phyloP scores from a whole-genome alignment of 1,140 invertebrate genomes.

The Cotesia vestalis region DNA sequence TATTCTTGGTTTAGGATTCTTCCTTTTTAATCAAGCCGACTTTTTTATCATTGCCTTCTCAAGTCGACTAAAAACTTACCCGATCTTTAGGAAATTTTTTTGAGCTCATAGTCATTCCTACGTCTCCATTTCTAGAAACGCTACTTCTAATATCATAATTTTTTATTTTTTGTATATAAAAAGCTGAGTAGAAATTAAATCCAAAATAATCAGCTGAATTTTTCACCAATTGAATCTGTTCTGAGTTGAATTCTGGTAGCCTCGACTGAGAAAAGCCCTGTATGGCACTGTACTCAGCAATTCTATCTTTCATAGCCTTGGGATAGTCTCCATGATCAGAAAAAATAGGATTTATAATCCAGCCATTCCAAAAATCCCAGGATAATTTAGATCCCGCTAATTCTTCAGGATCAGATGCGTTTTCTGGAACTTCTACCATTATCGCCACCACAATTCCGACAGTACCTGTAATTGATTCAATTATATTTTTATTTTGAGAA shows the following conservation, averaged over 20 bases:
- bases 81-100: too few relatives aligned
- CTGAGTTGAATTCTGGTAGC: constrained; percentile 64
- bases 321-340: constrained; percentile 68
- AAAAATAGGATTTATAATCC: constrained; percentile 66
- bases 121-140: constrained; percentile 26
- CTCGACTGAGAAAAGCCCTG: constrained; percentile 63
- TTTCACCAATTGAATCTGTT: constrained; percentile 63
- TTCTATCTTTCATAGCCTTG: constrained; percentile 58
- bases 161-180: background rate
- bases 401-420: constrained; percentile 57
- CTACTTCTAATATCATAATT: constrained; percentile 7
- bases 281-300: constrained; percentile 58
- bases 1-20: too few relatives aligned
- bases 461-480: constrained; percentile 59
- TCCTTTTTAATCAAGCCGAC: too few relatives aligned
- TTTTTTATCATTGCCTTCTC: too few relatives aligned
- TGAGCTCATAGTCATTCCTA: constrained; percentile 6
- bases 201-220: constrained; percentile 60
- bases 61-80: too few relatives aligned
- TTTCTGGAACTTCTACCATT: constrained; percentile 71
- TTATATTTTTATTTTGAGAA: constrained; percentile 22
- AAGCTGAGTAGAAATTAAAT: constrained; percentile 58
- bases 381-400: constrained; percentile 65
- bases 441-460: constrained; percentile 72
- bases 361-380: constrained; percentile 69